Percentiles rank a stretch among this genome's conserved stretches.
phyloP scores from a whole-genome alignment of 1,140 invertebrate species.

The Cylas formicarius region DNA sequence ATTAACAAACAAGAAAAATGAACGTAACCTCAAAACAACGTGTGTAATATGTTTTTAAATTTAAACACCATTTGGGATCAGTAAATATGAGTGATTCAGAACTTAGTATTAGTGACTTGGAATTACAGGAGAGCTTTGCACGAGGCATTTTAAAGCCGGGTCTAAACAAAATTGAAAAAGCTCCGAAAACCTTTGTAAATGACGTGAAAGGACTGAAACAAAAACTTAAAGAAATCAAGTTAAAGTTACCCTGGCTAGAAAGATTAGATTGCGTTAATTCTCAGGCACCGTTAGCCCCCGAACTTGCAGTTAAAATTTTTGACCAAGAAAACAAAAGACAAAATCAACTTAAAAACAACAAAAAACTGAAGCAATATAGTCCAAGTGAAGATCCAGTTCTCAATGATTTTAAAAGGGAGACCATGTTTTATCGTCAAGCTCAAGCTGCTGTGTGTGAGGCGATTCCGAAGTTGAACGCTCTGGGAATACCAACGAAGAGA shows the following conservation, averaged over 20 bases:
- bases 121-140: slow-evolving; percentile 80
- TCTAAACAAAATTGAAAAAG: slow-evolving; percentile 60
- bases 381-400: slow-evolving; percentile 69
- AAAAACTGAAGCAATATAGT: slow-evolving; percentile 56
- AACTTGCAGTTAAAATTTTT: slow-evolving; percentile 64
- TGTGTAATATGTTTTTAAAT: too few species aligned
- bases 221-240: slow-evolving; percentile 64
- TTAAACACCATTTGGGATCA: too few species aligned
- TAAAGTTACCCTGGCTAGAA: slow-evolving; percentile 79
- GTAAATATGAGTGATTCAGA: too few species aligned
- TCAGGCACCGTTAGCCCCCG: slow-evolving; percentile 72
- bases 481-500: slow-evolving; percentile 70
- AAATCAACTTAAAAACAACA: slow-evolving; percentile 60
- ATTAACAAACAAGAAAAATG: too few species aligned
- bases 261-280: slow-evolving; percentile 68
- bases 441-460: slow-evolving; percentile 77
- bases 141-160: slow-evolving; percentile 76
- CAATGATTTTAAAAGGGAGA: slow-evolving; percentile 93
- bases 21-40: too few species aligned
- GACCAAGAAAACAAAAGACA: slow-evolving; percentile 61
- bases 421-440: slow-evolving; percentile 85
- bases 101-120: slow-evolving; percentile 28
- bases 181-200: slow-evolving; percentile 55
- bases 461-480: slow-evolving; percentile 63
- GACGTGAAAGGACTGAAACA: slow-evolving; percentile 60